Conservation (phyloP, 37 sponge, comb jelly and placozoan genomes). For the Corticium candelabrum region DNA sequence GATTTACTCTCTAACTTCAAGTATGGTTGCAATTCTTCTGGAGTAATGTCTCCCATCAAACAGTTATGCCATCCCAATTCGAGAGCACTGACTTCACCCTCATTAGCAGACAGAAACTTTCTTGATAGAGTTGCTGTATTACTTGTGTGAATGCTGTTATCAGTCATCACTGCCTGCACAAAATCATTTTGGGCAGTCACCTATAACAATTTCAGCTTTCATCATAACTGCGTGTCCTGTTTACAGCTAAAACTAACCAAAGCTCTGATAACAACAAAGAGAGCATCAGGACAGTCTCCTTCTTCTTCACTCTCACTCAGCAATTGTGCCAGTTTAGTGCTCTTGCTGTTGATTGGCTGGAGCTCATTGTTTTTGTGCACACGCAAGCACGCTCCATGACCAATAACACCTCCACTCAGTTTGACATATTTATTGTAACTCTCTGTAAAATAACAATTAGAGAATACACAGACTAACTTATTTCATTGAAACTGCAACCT, state of each 20-base stretch:
- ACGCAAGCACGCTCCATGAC: slow-evolving; percentile 65
- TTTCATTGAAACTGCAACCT: slow-evolving; percentile 11
- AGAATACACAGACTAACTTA: slow-evolving; percentile 3
- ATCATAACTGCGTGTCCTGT: no score
- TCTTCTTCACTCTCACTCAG: slow-evolving; percentile 49
- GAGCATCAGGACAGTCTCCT: slow-evolving; percentile 63
- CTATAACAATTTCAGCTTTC: no score
- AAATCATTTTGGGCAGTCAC: slow-evolving; percentile 21
- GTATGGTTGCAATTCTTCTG: background rate
- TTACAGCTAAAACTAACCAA: slow-evolving; percentile 39
- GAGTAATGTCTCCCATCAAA: background rate
- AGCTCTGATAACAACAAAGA: slow-evolving; percentile 46
- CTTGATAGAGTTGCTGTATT: background rate
- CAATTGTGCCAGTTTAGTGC: slow-evolving; percentile 54
- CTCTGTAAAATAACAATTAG: background rate
- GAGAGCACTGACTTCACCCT: background rate
- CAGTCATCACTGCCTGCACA: slow-evolving; percentile 23
- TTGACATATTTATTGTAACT: slow-evolving; percentile 71
- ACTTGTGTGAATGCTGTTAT: no score
- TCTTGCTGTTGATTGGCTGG: slow-evolving; percentile 48
- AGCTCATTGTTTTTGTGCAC: slow-evolving; percentile 51
- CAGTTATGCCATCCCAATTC: background rate
- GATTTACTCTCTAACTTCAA: no score
- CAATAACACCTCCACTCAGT: slow-evolving; percentile 71
- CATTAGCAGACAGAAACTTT: slow-evolving; percentile 15